Evolutionary conservation across 2,797 vertebrate genomes (phyloP), one percentile per base, ranked within the genome.

Genomic region (Poliocrania exsul): DNA sequence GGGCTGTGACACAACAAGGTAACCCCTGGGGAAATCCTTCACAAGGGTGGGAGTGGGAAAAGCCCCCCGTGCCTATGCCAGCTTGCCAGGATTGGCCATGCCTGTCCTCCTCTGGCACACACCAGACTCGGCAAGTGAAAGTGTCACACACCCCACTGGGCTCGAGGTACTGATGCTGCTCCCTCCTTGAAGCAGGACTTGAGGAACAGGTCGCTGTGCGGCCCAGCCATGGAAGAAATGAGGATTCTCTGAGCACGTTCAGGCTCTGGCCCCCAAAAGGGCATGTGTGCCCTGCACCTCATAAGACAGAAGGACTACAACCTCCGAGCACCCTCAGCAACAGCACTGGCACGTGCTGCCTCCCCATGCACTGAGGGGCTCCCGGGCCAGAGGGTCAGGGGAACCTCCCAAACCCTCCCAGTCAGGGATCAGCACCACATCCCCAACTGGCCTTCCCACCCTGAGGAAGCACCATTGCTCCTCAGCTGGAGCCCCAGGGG

Each of bases 261-360:
- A 5, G n/a, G 10, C 19, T 71, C 40, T 25, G 25, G 24, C 10
- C 44, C 28, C 23, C 2, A 1, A 13, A 0, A 0, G 38, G 38
- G 26, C 3, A 0, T 0, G 0, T 0, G 1, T 28, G n/a, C 50
- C 44, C 53, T 21, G 3, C 9, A 31, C 10, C n/a, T 35, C 7
- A 1, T 31, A 33, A 19, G 37, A 23, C 9, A 16, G 16, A n/a
- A 42, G 29, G 42, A 4, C 35, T 69, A 40, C 17, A 7, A 16
- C 16, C 54, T 42, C 67, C 0, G 0, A 74, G 31, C 73, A 31
- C 38, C 13, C 9, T 61, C 66, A 44, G 35, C 49, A 26, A 5
- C 46, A 47, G 56, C 75, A n/a, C 5, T 0, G 0, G 10, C 26
- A 20, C 0, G 0, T 13, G 0, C 12, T 6, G 1, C 42, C n/a